A percentile compares a stretch with the other conserved stretches of the same genome.
These are phyloP conservation scores for Tyria jacobaeae DNA, from an alignment of 2,888 invertebrate species.

Conservation along the genomic window DNA sequence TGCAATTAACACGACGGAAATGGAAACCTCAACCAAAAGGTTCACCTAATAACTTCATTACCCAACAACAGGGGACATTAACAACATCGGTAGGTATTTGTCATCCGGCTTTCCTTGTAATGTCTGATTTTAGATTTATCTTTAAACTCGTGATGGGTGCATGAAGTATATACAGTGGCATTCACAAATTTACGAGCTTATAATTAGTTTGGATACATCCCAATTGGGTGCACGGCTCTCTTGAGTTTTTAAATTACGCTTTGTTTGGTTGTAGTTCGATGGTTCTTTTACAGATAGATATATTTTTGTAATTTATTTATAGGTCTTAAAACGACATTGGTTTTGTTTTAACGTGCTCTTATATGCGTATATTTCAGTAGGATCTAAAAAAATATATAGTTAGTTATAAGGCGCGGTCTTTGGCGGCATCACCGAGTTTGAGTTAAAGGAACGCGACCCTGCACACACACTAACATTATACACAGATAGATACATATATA, in stretches of 20 bases:
- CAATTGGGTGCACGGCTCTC: slow-evolving; percentile 56
- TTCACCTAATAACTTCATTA: slow-evolving; percentile 34
- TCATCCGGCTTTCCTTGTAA: slow-evolving; percentile 54
- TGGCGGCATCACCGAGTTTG: too few species aligned
- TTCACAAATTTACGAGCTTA: slow-evolving; percentile 64
- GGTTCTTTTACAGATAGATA: slow-evolving; percentile 5
- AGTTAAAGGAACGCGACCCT: too few species aligned
- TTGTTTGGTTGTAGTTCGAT: slow-evolving; percentile 19
- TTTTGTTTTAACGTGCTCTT: too few species aligned
- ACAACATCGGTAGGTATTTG: slow-evolving; percentile 51
- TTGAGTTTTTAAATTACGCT: slow-evolving; percentile 31
- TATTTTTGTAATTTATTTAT: too few species aligned
- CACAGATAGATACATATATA: too few species aligned
- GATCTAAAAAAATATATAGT: too few species aligned
- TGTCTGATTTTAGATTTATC: slow-evolving; percentile 58
- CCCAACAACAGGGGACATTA: slow-evolving; percentile 37
- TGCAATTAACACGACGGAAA: slow-evolving; percentile 22
- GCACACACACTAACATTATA: too few species aligned
- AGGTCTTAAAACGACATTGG: too few species aligned
- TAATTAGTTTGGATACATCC: slow-evolving; percentile 75
- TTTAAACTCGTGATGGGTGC: slow-evolving; percentile 51
- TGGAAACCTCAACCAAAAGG: slow-evolving; percentile 17
- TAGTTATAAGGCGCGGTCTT: too few species aligned
- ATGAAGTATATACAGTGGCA: slow-evolving; percentile 55
- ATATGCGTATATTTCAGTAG: too few species aligned